Percentiles rank a stretch among this genome's conserved stretches.
phyloP scores from a whole-genome alignment of 2,888 invertebrate genomes.

The Calameuta filiformis region DNA sequence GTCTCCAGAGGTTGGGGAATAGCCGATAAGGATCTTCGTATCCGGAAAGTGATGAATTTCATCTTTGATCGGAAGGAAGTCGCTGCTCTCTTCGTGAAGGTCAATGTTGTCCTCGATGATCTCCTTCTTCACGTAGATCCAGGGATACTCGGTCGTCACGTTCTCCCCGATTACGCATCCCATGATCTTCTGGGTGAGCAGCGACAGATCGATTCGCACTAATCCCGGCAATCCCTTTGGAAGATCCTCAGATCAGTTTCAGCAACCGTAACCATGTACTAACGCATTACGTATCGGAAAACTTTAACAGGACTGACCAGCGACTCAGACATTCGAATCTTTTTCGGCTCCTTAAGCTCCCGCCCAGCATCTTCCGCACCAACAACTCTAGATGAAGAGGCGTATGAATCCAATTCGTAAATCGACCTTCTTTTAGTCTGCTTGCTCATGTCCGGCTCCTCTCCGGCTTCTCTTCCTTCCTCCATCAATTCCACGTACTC shows the following conservation, averaged over 20 bases:
- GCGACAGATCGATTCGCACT: slow-evolving; percentile 68
- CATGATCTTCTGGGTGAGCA: slow-evolving; percentile 72
- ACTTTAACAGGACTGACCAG: not conserved
- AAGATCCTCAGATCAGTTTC: not conserved
- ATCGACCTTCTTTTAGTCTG: slow-evolving; percentile 38
- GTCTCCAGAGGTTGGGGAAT: slow-evolving; percentile 73
- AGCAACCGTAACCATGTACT: not conserved
- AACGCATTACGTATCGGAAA: not conserved
- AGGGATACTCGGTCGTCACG: slow-evolving; percentile 79
- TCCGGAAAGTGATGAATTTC: slow-evolving; percentile 62
- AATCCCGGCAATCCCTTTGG: slow-evolving; percentile 68
- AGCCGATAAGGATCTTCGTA: slow-evolving; percentile 71
- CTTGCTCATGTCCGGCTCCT: slow-evolving; percentile 14
- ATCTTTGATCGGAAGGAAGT: slow-evolving; percentile 64
- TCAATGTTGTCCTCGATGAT: slow-evolving; percentile 74
- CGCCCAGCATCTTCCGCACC: not conserved
- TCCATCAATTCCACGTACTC: slow-evolving; percentile 49
- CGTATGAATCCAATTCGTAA: slow-evolving; percentile 46
- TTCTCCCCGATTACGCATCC: slow-evolving; percentile 76
- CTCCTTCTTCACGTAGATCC: slow-evolving; percentile 75
- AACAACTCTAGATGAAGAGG: not conserved
- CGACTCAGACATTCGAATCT: not conserved
- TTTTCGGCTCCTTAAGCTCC: not conserved
- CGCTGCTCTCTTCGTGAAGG: slow-evolving; percentile 68
- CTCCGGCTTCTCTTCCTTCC: slow-evolving; percentile 28